Evolutionary conservation across 1,140 invertebrate genomes (phyloP), one percentile per base, ranked within the genome.

Genomic region (Melipona quadrifasciata): DNA sequence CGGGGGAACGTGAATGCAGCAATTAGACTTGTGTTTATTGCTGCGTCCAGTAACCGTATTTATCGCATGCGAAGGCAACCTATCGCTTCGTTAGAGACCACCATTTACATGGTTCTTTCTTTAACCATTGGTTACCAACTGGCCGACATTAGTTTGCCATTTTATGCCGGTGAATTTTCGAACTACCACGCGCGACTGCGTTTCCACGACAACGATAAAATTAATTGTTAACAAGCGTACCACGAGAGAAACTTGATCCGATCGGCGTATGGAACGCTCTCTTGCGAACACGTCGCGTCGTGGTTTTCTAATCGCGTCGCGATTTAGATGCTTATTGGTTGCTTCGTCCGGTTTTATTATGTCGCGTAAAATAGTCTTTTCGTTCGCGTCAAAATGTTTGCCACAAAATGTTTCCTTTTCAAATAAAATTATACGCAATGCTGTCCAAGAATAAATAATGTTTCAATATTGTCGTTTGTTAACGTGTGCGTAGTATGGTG

Each of bases 21-120:
- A 89, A 89, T 89, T 89, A 89, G 84, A 24, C 58, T 70, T 70
- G 65, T 81, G 84, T 86, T 89, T 89, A 89, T 82, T 80, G 78
- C 77, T 73, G 34, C 61, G 47, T 78, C 51, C 79, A 68, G 68
- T 53, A 57, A 31, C 47, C 82, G 61, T 88, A 86, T 89, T 89
- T 88, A 89, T 89, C 58, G 34, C 78, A 34, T 55, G 57, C 67
- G 61, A 71, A 68, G 85, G 73, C 84, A 76, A 78, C 57, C 65
- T 84, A 81, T 88, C 58, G 83, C 71, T 80, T 88, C 84, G 76
- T 88, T 86, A 89, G 64, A 79, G 65, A 79, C 53, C 53, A 39
- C 19, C 65, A 57, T 67, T 67, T 61, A 76, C 78, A 47, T n/a
- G 61, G 27, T 87, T 79, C 57, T 89, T 88, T 87, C 83, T 84